A percentile compares a stretch with the other conserved stretches of the same genome.
These are phyloP conservation scores for Rhinella marina DNA, from an alignment of 2,797 vertebrate genomes.

Conservation along the genomic window DNA sequence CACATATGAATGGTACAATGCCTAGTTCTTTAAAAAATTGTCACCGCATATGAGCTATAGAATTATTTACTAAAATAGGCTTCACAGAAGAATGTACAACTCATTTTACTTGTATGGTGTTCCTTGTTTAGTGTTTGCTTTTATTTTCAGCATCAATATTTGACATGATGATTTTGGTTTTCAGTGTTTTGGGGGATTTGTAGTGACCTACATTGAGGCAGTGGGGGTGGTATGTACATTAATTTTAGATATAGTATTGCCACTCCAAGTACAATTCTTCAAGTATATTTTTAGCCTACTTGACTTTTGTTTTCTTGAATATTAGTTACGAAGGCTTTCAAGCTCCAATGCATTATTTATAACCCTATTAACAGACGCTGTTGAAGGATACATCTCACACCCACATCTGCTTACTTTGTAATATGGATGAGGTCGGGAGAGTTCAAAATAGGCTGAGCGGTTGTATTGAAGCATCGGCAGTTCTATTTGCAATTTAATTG, in stretches of 20 bases:
- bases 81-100: neutral
- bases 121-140: neutral
- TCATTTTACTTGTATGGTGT: neutral
- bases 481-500: slow-evolving; percentile 13
- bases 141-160: neutral
- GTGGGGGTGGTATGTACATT: neutral
- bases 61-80: too few relatives aligned
- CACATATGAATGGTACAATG: neutral
- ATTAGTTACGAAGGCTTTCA: neutral
- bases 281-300: neutral
- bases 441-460: neutral
- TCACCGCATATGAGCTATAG: too few relatives aligned
- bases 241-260: neutral
- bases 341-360: neutral
- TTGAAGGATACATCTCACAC: slow-evolving; percentile 16
- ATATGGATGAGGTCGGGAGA: neutral
- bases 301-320: neutral
- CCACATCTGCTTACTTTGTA: slow-evolving; percentile 6
- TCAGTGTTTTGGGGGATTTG: neutral
- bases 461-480: neutral
- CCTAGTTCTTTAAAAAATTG: too few relatives aligned
- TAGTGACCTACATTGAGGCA: neutral
- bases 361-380: slow-evolving; percentile 15
- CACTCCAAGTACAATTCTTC: neutral
- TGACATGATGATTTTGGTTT: neutral